These are phyloP conservation scores for Crotalus horridus DNA, from an alignment of 2,113 vertebrate genomes.

Conservation along the genomic window DNA sequence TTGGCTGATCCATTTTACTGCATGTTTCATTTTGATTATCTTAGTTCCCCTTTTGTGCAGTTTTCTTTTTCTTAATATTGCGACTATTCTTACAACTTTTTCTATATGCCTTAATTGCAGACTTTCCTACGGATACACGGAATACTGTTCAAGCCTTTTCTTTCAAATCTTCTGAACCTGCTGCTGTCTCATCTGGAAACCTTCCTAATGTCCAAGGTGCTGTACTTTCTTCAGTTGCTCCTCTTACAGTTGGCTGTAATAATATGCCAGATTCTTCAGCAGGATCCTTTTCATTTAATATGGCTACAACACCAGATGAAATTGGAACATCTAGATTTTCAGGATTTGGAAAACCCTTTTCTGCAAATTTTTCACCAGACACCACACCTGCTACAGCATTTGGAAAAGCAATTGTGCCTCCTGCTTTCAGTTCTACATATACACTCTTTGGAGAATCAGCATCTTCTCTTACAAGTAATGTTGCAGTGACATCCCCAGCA, in stretches of 20 bases:
- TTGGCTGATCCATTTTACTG: not conserved
- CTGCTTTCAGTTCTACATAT: constrained; percentile 20
- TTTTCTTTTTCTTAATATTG: not conserved
- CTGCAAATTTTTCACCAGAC: constrained; percentile 27
- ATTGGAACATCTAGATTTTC: constrained; percentile 60
- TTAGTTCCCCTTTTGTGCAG: not conserved
- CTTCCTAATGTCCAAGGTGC: constrained; percentile 30
- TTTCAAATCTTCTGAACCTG: constrained; percentile 72
- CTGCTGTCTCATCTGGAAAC: constrained; percentile 41
- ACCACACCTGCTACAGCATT: constrained; percentile 23
- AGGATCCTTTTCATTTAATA: constrained; percentile 70
- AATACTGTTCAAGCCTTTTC: constrained; percentile 68
- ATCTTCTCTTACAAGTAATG: constrained; percentile 29
- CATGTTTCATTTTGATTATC: not conserved
- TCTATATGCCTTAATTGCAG: constrained; percentile 56
- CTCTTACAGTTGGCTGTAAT: constrained; percentile 52
- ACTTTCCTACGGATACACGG: constrained; percentile 64
- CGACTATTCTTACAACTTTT: not conserved
- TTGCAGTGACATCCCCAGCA: not conserved
- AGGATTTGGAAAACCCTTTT: constrained; percentile 54
- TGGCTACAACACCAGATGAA: constrained; percentile 29
- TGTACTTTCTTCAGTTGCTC: not conserved
- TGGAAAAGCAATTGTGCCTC: constrained; percentile 23
- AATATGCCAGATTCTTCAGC: constrained; percentile 42
- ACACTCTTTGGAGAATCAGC: constrained; percentile 47